A percentile compares a stretch with the other conserved stretches of the same genome.
Evolutionary conservation across 92 coral and sea anemone genomes (phyloP).

Genomic region (Zoanthus sociatus): DNA sequence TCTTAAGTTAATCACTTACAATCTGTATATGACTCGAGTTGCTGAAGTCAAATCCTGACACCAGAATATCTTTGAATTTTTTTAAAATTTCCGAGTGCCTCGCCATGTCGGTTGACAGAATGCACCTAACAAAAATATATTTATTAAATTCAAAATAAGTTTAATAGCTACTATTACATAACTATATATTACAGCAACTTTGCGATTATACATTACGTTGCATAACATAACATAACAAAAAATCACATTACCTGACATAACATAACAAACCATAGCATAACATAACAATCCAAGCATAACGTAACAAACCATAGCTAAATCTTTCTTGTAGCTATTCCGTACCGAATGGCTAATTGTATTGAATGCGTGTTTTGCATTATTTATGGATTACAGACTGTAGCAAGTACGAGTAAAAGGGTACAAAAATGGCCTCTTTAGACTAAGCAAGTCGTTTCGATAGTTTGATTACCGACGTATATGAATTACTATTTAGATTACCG

Average conservation of each 20-base stretch:
- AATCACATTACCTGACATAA: not conserved
- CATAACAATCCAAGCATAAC: not conserved
- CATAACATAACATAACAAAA: not conserved
- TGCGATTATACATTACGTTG: too few species aligned
- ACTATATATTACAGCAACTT: not conserved
- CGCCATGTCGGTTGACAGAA: constrained; percentile 90
- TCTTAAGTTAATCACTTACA: constrained; percentile 48
- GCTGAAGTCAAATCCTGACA: constrained; percentile 77
- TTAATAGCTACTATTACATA: not conserved
- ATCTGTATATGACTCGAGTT: constrained; percentile 79
- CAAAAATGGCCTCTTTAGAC: too few species aligned
- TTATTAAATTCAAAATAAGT: not conserved
- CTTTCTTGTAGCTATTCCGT: too few species aligned
- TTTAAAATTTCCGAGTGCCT: constrained; percentile 90
- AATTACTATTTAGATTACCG: too few species aligned
- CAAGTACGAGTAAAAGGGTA: too few species aligned
- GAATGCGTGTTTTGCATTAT: too few species aligned
- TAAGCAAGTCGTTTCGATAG: too few species aligned
- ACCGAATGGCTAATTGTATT: too few species aligned
- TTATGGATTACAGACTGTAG: too few species aligned
- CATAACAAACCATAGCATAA: not conserved
- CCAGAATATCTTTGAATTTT: constrained; percentile 79
- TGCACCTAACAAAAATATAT: constrained; percentile 64
- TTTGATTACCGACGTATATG: too few species aligned
- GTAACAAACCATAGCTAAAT: too few species aligned